Evolutionary conservation across 30 jellyfish, hydroid and myxozoan species (phyloP).

Genomic region (Aurelia aurita complex sp. Pacific): DNA sequence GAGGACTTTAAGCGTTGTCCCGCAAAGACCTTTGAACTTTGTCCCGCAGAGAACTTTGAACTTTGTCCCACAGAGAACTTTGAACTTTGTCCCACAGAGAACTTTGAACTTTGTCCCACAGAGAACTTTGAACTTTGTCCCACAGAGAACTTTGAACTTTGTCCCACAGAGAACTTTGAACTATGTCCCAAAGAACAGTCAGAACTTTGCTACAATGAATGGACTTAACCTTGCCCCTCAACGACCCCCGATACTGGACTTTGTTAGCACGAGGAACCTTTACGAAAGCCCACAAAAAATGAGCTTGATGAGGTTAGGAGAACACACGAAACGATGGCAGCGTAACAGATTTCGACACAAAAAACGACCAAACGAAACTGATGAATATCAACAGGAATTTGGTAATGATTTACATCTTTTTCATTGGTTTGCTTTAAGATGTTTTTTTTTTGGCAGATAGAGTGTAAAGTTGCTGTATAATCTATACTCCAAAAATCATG

Average conservation of each 20-base stretch:
- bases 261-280: no score
- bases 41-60: not conserved
- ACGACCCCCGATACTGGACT: not conserved
- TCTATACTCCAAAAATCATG: no score
- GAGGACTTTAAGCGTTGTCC: not conserved
- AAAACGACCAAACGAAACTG: conserved; percentile 31
- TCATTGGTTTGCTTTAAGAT: no score
- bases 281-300: conserved; percentile 14
- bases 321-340: conserved; percentile 41
- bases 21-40: not conserved
- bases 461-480: no score
- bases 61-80: not conserved
- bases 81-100: not conserved
- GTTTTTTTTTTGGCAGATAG: no score
- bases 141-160: not conserved
- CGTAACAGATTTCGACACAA: conserved; percentile 40
- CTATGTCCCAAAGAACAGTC: not conserved
- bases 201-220: not conserved
- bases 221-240: not conserved
- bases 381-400: conserved; percentile 17
- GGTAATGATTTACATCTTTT: not conserved
- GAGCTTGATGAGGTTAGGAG: conserved; percentile 22
- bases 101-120: not conserved
- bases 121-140: not conserved
- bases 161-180: not conserved